A percentile compares a stretch with the other conserved stretches of the same genome.
These are phyloP conservation scores for Sapajus apella DNA, from an alignment of 2,113 vertebrate genomes.

Conservation along the genomic window DNA sequence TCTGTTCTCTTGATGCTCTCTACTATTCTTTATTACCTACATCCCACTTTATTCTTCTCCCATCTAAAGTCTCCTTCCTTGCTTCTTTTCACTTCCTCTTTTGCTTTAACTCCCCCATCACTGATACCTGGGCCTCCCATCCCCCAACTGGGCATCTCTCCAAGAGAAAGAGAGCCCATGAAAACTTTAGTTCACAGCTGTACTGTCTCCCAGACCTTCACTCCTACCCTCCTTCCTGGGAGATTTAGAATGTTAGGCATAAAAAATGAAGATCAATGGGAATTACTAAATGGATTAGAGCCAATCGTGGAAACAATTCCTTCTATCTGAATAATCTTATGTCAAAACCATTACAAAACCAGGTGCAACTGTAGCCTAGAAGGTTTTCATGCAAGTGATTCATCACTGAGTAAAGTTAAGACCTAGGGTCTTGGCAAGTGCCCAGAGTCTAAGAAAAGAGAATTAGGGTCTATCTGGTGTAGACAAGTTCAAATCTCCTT, in stretches of 20 bases:
- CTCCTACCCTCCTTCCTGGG: not conserved
- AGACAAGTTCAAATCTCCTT: not conserved
- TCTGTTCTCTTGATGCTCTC: not conserved
- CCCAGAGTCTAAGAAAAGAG: not conserved
- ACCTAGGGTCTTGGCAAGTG: not conserved
- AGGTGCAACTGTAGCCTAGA: not conserved
- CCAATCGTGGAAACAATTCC: not conserved
- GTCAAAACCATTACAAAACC: not conserved
- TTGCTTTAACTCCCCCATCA: not conserved
- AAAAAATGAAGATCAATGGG: not conserved
- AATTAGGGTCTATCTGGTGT: not conserved
- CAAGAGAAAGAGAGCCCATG: not conserved
- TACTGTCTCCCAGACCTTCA: not conserved
- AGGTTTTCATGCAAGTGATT: not conserved
- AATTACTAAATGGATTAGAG: not conserved
- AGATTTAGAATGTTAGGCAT: not conserved
- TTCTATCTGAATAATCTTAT: not conserved
- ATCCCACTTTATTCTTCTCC: not conserved
- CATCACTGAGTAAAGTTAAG: not conserved
- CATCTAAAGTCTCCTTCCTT: not conserved
- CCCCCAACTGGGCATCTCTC: not conserved
- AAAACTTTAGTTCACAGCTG: not conserved
- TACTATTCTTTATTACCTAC: not conserved
- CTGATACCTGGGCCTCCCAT: not conserved
- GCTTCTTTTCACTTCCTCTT: not conserved